Evolutionary conservation across 1,140 invertebrate species (phyloP), one percentile per base, ranked within the genome.

Genomic region (Acyrthosiphon pisum): DNA sequence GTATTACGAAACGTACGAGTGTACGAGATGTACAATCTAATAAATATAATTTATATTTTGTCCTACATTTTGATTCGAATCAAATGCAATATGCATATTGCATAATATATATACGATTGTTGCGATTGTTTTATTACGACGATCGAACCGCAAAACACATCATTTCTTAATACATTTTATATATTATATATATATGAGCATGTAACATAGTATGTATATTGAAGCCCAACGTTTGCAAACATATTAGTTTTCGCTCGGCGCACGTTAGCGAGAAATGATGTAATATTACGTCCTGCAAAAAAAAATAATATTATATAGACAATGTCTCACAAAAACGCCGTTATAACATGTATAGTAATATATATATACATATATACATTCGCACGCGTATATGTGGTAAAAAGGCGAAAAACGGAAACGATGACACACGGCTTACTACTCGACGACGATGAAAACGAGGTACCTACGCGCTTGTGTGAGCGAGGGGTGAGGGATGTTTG

Each of bases 241-340:
- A 53, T 53, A 89, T 89, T 89, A 89, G 46, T 50, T 89, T 87
- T 87, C n/a, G 44, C 30, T 86, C 11, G 84, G 44, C 44, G 84
- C 11, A 46, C 84, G 60, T 76, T 76, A 76, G 60, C 23, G 26
- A 86, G 6, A 46, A 46, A 46, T 30, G 26, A 46, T 86, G 44
- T 7, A 86, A 86, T 46, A 86, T 86, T 86, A 23, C 37, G 37
- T 86, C 9, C 37, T 86, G 26, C 23, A 44, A 86, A 86, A 46
- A 46, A 84, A 84, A 86, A 53, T 41, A 86, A 53, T 41, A 41
- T 86, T 41, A 26, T 41, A 86, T 26, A 86, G 83, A 86, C 83
- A 86, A 41, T 44, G 37, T 86, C 37, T 41, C 23, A 83, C n/a
- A 41, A 86, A 86, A 86, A 44, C 41, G 22, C 41, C 1, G 83